A percentile compares a stretch with the other conserved stretches of the same genome.
These are phyloP conservation scores for Wiebesia pumilae DNA, from an alignment of 1,140 invertebrate species.

Conservation along the genomic window DNA sequence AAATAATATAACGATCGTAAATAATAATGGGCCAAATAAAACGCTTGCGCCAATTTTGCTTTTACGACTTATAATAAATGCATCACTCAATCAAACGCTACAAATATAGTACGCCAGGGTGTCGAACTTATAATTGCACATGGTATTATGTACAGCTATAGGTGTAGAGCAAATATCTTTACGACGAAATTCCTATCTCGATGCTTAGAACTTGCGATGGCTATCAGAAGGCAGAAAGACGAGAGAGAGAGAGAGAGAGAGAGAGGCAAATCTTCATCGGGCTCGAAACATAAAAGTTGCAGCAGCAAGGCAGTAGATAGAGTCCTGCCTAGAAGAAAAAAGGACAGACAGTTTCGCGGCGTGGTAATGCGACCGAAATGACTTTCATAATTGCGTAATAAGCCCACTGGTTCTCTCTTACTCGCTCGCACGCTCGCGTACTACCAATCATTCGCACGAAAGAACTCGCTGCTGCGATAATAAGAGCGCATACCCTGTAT, in stretches of 20 bases:
- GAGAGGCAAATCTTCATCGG: slow-evolving; percentile 31
- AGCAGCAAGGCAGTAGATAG: not conserved
- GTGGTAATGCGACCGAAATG: slow-evolving; percentile 68
- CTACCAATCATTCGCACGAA: slow-evolving; percentile 56
- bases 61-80: slow-evolving; percentile 46
- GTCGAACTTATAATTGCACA: slow-evolving; percentile 18
- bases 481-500: slow-evolving; percentile 64
- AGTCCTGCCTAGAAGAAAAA: slow-evolving; percentile 25
- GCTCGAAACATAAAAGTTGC: not conserved
- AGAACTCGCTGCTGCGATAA: slow-evolving; percentile 61
- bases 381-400: slow-evolving; percentile 72
- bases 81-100: slow-evolving; percentile 28
- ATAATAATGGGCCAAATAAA: slow-evolving; percentile 32
- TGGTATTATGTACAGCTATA: not conserved
- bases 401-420: slow-evolving; percentile 56
- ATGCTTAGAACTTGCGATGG: not conserved
- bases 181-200: not conserved
- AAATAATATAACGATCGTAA: slow-evolving; percentile 43
- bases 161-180: not conserved
- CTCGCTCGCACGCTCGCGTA: slow-evolving; percentile 1
- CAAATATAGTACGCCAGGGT: slow-evolving; percentile 23
- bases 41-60: slow-evolving; percentile 22
- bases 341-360: slow-evolving; percentile 43
- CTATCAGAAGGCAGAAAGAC: not conserved
- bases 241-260: slow-evolving; percentile 49